phyloP scores from a whole-genome alignment of 2,797 vertebrate genomes.

The Forpus xanthops region DNA sequence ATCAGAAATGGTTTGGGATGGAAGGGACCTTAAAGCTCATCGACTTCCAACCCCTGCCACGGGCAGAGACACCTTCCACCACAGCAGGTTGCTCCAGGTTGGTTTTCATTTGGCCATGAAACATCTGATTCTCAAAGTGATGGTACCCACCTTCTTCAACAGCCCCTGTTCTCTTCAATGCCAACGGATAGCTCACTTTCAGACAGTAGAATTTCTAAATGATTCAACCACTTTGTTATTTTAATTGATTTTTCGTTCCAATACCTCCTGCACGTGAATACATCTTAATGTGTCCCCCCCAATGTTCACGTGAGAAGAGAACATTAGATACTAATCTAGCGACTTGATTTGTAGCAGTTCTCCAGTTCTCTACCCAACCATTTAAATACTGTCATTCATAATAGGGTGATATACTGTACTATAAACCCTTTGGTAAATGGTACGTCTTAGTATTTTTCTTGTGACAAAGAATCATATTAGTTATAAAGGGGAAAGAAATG shows the following conservation, averaged over 20 bases:
- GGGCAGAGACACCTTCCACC: background rate
- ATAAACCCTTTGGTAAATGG: conserved; percentile 60
- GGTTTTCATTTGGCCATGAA: background rate
- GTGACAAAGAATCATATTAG: conserved; percentile 41
- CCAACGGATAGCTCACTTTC: background rate
- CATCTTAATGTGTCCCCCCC: background rate
- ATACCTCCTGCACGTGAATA: background rate
- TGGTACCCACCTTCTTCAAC: background rate
- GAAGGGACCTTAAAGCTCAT: background rate
- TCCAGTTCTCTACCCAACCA: conserved; percentile 67
- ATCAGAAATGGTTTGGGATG: background rate
- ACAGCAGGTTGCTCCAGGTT: background rate
- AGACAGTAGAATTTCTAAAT: background rate
- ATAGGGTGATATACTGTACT: conserved; percentile 68
- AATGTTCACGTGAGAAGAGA: background rate
- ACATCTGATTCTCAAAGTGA: background rate
- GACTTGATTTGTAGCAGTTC: conserved; percentile 62
- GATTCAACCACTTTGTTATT: background rate
- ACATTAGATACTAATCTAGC: conserved; percentile 36
- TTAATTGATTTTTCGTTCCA: background rate
- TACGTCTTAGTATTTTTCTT: conserved; percentile 54
- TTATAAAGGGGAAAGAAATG: background rate
- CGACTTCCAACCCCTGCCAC: background rate
- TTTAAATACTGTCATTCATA: conserved; percentile 71
- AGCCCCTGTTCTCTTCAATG: accelerated